phyloP scores from a whole-genome alignment of 2,797 vertebrate genomes.

The Acrocephalus scirpaceus region DNA sequence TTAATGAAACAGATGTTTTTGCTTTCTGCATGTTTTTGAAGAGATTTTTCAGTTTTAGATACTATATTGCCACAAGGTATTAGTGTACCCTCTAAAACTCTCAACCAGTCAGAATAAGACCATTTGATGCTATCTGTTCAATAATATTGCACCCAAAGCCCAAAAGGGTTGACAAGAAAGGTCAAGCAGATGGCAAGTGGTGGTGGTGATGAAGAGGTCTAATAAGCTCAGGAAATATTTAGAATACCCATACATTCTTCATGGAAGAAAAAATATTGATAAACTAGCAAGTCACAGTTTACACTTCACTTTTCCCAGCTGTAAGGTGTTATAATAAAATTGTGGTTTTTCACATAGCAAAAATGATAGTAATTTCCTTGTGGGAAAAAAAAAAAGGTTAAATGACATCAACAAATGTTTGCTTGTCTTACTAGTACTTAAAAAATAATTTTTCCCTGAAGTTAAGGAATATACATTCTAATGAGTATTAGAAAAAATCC shows the following conservation, averaged over 20 bases:
- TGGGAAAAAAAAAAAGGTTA: not conserved
- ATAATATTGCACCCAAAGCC: not conserved
- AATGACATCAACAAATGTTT: not conserved
- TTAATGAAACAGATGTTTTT: not conserved
- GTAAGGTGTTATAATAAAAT: not conserved
- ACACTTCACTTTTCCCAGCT: not conserved
- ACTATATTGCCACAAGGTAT: not conserved
- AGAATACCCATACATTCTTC: not conserved
- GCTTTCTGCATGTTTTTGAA: not conserved
- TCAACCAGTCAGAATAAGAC: not conserved
- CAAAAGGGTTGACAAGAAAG: slow-evolving; percentile 8
- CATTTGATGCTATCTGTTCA: not conserved
- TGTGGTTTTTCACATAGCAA: not conserved
- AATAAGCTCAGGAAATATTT: slow-evolving; percentile 23
- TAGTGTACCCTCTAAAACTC: not conserved
- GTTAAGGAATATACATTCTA: not conserved
- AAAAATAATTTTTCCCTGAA: not conserved
- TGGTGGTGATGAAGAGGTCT: not conserved
- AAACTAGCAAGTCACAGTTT: not conserved
- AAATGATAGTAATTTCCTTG: not conserved
- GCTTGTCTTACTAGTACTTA: not conserved
- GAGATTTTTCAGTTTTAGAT: not conserved
- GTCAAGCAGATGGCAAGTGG: slow-evolving; percentile 13
- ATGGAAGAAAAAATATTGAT: not conserved
- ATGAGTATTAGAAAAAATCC: not conserved